phyloP scores from a whole-genome alignment of 2,113 vertebrate genomes.

The Limnothrissa miodon region DNA sequence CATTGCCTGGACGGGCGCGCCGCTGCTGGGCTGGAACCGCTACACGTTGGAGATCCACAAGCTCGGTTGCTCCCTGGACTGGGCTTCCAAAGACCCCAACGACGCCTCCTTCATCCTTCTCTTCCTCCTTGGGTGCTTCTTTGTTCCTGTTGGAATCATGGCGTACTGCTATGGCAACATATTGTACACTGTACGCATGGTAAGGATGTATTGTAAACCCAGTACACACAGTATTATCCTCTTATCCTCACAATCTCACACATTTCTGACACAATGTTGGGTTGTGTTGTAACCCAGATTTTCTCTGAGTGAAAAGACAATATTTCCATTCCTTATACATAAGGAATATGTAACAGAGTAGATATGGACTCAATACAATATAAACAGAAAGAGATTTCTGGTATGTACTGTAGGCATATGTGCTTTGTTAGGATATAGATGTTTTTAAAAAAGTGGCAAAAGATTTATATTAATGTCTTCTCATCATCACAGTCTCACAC shows the following conservation, averaged over 20 bases:
- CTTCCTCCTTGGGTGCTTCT: conserved; percentile 86
- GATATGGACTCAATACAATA: too few species aligned
- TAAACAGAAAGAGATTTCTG: too few species aligned
- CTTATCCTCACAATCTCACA: neutral
- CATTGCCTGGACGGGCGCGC: conserved; percentile 86
- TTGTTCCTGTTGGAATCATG: conserved; percentile 84
- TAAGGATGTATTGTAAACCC: conserved; percentile 60
- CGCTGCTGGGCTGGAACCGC: conserved; percentile 90
- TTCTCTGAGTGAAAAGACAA: too few species aligned
- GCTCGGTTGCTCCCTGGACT: conserved; percentile 86
- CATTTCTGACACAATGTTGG: neutral
- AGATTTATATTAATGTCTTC: too few species aligned
- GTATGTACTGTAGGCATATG: too few species aligned
- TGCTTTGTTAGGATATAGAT: too few species aligned
- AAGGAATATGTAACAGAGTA: too few species aligned
- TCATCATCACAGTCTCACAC: too few species aligned
- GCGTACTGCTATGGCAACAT: conserved; percentile 93
- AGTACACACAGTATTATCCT: neutral
- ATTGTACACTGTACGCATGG: conserved; percentile 85
- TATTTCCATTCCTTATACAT: too few species aligned
- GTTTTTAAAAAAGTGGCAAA: too few species aligned
- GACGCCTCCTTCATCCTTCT: conserved; percentile 87
- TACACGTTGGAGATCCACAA: conserved; percentile 85
- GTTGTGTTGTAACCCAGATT: too few species aligned
- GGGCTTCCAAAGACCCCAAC: conserved; percentile 84